These are phyloP conservation scores for Uropsilus gracilis DNA, from an alignment of 2,113 vertebrate species.

Conservation along the genomic window DNA sequence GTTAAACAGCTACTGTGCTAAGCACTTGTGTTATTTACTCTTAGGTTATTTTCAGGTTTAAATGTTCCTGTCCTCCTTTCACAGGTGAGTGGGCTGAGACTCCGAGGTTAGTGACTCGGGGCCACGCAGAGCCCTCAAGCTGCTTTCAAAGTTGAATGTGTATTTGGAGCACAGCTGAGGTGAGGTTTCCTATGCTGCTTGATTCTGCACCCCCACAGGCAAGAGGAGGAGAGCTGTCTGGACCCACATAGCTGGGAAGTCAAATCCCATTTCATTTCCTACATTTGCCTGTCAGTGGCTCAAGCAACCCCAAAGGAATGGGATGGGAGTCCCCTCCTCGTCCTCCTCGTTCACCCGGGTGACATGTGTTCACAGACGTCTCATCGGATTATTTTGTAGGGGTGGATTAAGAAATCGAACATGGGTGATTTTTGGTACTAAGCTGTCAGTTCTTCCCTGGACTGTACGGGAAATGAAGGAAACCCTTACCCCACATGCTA, in stretches of 20 bases:
- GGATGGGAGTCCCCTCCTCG: not conserved
- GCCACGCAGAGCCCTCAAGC: not conserved
- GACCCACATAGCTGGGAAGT: not conserved
- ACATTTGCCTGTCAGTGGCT: not conserved
- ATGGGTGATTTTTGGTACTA: not conserved
- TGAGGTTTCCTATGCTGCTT: not conserved
- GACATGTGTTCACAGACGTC: not conserved
- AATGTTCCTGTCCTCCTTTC: not conserved
- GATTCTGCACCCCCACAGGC: not conserved
- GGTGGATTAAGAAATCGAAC: not conserved
- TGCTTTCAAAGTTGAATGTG: not conserved
- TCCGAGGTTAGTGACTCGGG: not conserved
- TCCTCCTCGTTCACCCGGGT: not conserved
- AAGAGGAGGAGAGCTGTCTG: not conserved
- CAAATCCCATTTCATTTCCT: not conserved
- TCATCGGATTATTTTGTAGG: not conserved
- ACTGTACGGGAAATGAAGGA: not conserved
- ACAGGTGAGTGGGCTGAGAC: slow-evolving; percentile 26
- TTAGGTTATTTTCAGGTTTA: not conserved
- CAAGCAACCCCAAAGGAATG: not conserved
- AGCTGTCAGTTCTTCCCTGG: not conserved
- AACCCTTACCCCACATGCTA: not conserved
- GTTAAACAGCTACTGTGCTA: not conserved
- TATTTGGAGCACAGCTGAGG: not conserved
- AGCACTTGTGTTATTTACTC: not conserved